Evolutionary conservation across 1,140 invertebrate species (phyloP).

Genomic region (Monochamus saltuarius): DNA sequence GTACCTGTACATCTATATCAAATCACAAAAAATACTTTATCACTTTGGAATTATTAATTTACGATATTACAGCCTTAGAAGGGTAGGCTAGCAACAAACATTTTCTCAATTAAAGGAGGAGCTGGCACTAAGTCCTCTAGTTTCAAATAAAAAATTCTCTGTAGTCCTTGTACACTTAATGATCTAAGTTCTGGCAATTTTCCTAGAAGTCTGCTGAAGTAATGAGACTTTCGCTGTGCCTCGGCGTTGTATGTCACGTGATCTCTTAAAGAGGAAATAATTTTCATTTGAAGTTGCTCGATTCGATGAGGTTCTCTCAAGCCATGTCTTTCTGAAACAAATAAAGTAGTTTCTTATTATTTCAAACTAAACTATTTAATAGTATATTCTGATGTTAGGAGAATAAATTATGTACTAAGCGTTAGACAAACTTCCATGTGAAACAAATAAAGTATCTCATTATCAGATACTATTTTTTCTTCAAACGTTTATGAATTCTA

Average conservation of each 20-base stretch:
- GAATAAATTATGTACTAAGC: too few species aligned
- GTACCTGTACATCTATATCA: too few species aligned
- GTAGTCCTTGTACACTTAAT: constrained; percentile 87
- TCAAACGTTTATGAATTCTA: too few species aligned
- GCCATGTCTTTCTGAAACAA: constrained; percentile 80
- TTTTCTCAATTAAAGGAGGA: constrained; percentile 89
- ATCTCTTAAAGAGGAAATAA: constrained; percentile 88
- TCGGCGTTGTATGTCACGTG: constrained; percentile 93
- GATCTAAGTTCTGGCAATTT: constrained; percentile 90
- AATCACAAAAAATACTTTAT: too few species aligned
- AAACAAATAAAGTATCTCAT: too few species aligned
- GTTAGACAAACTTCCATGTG: too few species aligned
- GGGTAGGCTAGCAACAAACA: constrained; percentile 91
- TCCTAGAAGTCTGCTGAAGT: constrained; percentile 87
- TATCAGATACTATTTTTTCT: too few species aligned
- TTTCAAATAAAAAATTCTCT: constrained; percentile 92
- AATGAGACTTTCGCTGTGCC: constrained; percentile 84
- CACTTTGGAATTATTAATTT: too few species aligned
- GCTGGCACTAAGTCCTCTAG: constrained; percentile 89
- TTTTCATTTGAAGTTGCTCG: constrained; percentile 93
- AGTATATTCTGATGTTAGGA: too few species aligned
- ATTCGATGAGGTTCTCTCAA: constrained; percentile 88
- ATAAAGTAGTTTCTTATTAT: too few species aligned
- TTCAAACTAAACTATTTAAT: too few species aligned
- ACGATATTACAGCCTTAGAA: constrained; percentile 62